Conservation (phyloP, 2,797 vertebrate species). For the Chelon labrosus region DNA sequence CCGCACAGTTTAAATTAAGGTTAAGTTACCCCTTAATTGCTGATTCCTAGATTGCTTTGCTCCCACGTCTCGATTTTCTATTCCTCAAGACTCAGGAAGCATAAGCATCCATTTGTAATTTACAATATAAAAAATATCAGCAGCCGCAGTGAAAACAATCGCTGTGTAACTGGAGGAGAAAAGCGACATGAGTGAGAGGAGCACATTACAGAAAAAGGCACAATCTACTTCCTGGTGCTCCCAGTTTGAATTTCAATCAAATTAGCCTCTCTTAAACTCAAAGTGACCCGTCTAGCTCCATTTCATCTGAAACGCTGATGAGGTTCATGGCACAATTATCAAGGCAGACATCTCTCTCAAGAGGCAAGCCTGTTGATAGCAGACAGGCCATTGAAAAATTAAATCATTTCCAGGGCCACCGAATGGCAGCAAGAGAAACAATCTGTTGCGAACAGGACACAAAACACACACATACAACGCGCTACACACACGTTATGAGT, state of each 20-base stretch:
- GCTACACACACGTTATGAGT: constrained; percentile 12
- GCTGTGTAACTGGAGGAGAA: constrained; percentile 69
- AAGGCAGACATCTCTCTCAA: constrained; percentile 82
- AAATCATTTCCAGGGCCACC: constrained; percentile 77
- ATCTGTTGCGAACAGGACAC: constrained; percentile 52
- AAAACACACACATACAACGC: constrained; percentile 26
- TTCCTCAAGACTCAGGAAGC: constrained; percentile 31
- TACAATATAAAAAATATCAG: constrained; percentile 46
- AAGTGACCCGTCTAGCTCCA: constrained; percentile 84
- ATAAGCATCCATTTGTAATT: constrained; percentile 62
- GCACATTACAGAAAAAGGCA: constrained; percentile 76
- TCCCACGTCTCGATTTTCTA: constrained; percentile 26
- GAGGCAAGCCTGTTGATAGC: constrained; percentile 80
- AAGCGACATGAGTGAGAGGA: constrained; percentile 74
- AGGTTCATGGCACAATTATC: constrained; percentile 86
- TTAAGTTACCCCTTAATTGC: constrained; percentile 21
- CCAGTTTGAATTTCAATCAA: constrained; percentile 86
- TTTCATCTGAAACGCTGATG: constrained; percentile 86
- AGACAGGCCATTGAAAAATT: constrained; percentile 80
- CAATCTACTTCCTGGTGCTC: constrained; percentile 82
- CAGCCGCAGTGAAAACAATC: constrained; percentile 63
- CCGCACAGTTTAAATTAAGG: neutral
- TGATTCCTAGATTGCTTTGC: constrained; percentile 39
- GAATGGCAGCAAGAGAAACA: constrained; percentile 74
- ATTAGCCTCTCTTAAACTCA: constrained; percentile 85